phyloP scores from a whole-genome alignment of 2,888 invertebrate genomes.

The Synergus laeviventris region DNA sequence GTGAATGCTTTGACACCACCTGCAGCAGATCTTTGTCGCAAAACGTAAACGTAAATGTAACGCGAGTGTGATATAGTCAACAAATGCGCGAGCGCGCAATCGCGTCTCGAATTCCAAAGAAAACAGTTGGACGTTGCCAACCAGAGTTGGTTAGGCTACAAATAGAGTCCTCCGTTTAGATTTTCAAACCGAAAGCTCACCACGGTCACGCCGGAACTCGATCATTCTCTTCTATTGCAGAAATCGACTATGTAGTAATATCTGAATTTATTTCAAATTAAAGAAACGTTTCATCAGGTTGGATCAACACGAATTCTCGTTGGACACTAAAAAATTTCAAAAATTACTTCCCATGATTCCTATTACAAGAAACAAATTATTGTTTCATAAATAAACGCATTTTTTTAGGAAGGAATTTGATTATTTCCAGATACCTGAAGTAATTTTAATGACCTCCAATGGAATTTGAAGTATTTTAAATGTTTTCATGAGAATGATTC shows the following conservation, averaged over 20 bases:
- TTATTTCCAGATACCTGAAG: no score
- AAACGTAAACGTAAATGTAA: slow-evolving; percentile 29
- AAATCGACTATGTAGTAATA: slow-evolving; percentile 10
- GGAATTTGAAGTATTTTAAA: no score
- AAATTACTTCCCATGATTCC: no score
- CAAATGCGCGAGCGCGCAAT: slow-evolving; percentile 38
- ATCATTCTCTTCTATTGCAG: not conserved
- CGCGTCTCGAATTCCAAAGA: slow-evolving; percentile 50
- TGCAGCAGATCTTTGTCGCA: slow-evolving; percentile 39
- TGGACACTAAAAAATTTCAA: no score
- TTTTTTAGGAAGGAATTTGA: no score
- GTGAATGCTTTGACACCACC: not conserved
- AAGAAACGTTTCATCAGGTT: not conserved
- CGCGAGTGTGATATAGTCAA: slow-evolving; percentile 5
- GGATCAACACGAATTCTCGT: no score
- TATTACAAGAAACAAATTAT: no score
- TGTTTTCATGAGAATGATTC: no score
- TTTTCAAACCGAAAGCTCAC: slow-evolving; percentile 35
- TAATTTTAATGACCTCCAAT: no score
- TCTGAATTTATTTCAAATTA: not conserved
- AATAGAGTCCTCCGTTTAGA: slow-evolving; percentile 45
- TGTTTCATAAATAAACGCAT: no score
- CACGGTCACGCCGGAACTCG: slow-evolving; percentile 22
- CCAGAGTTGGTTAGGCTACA: slow-evolving; percentile 41
- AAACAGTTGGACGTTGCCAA: slow-evolving; percentile 49